A percentile compares a stretch with the other conserved stretches of the same genome.
These are phyloP conservation scores for Thamnaconus septentrionalis DNA, from an alignment of 2,113 vertebrate species.

Conservation along the genomic window DNA sequence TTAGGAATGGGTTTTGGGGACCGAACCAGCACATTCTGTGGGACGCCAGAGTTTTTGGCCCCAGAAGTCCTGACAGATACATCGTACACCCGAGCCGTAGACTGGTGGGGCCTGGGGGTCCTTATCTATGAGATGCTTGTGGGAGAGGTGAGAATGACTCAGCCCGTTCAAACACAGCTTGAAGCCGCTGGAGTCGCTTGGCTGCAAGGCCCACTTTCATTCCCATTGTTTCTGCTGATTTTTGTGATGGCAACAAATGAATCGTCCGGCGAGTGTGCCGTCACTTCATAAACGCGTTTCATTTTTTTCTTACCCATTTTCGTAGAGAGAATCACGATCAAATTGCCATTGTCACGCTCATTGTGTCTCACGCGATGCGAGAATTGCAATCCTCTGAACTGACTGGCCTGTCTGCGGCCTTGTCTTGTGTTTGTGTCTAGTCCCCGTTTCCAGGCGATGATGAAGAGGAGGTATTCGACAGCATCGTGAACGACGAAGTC, in stretches of 20 bases:
- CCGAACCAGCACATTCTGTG: conserved; percentile 96
- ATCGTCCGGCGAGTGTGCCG: too few species aligned
- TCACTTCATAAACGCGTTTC: too few species aligned
- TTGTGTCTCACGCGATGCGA: too few species aligned
- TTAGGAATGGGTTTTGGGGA: conserved; percentile 97
- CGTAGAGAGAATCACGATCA: too few species aligned
- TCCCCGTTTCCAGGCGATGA: conserved; percentile 98
- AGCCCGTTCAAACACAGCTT: too few species aligned
- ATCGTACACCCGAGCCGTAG: conserved; percentile 93
- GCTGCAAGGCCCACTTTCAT: too few species aligned
- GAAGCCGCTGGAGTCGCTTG: too few species aligned
- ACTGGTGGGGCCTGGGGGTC: conserved; percentile 98
- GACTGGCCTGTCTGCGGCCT: not conserved
- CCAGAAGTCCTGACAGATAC: conserved; percentile 97
- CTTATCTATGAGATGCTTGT: conserved; percentile 98
- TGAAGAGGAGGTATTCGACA: conserved; percentile 99
- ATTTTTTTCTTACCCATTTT: too few species aligned
- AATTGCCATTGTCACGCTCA: too few species aligned
- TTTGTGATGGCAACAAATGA: not conserved
- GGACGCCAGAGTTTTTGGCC: conserved; percentile 97
- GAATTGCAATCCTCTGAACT: not conserved
- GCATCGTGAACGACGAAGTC: conserved; percentile 99
- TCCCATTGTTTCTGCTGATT: not conserved
- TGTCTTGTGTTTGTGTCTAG: conserved; percentile 60
- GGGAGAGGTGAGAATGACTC: conserved; percentile 86